Percentiles rank a stretch among this genome's conserved stretches.
phyloP scores from a whole-genome alignment of 2,113 vertebrate genomes.

The Phoenicopterus ruber region DNA sequence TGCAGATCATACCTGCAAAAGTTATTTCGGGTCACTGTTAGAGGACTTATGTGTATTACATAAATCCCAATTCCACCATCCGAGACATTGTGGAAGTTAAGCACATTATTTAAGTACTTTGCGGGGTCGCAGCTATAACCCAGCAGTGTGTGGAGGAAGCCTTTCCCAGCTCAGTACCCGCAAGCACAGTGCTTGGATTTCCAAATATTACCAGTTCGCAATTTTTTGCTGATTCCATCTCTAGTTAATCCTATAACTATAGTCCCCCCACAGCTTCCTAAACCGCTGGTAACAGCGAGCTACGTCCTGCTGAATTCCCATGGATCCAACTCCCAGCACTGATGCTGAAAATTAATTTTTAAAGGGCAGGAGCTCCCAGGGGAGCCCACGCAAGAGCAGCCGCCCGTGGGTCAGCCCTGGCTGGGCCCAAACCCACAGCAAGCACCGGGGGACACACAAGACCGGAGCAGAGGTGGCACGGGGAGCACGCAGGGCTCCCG shows the following conservation, averaged over 20 bases:
- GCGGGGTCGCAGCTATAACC: neutral
- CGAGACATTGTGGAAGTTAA: neutral
- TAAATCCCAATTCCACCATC: fast-evolving
- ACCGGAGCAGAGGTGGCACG: neutral
- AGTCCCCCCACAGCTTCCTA: neutral
- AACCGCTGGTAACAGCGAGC: neutral
- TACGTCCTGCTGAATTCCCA: fast-evolving
- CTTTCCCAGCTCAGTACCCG: neutral
- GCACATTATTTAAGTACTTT: neutral
- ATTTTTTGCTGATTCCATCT: neutral
- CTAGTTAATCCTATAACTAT: neutral
- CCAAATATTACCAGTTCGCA: neutral
- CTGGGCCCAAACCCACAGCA: neutral
- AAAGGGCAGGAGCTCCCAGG: neutral
- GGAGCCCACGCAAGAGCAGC: neutral
- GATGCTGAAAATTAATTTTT: neutral
- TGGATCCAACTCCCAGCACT: neutral
- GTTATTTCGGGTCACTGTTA: neutral
- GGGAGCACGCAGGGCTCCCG: neutral
- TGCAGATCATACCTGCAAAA: neutral
- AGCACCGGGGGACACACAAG: neutral
- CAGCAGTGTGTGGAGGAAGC: neutral
- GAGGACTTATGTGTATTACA: neutral
- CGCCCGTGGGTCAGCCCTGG: neutral
- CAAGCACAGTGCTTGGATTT: neutral